Evolutionary conservation across 2,888 invertebrate species (phyloP), one percentile per base, ranked within the genome.

Genomic region (Subacronicta megacephala): DNA sequence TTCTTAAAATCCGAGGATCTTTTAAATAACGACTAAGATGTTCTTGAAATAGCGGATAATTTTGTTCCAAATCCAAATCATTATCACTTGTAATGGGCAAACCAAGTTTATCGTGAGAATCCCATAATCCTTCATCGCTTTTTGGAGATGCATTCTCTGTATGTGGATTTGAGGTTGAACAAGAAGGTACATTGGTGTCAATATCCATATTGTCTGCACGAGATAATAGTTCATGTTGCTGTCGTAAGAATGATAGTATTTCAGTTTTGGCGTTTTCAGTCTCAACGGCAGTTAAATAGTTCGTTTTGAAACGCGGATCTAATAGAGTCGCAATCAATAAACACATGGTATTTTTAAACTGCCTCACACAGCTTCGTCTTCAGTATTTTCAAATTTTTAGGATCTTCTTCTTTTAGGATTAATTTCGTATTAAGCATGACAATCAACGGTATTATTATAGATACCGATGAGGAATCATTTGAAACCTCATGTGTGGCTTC

Each of bases 1-100:
- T 56, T 40, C 55, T 42, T 43, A 44, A 44, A 44, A 56, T 23
- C 40, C 23, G 26, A 37, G 58, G 57, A 41, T 57, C 57, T 33
- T 31, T 33, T 33, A 35, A 33, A 33, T 44, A 44, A 44, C 41
- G 46, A 43, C 31, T 42, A 49, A 44, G 37, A 44, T 44, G 38
- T 40, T 40, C 43, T 40, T 50, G 43, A 47, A 59, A 31, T 33
- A 53, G 37, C 45, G 23, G 50, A 45, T 54, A 40, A 46, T 45
- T 41, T 35, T 55, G 47, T 55, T 26, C 41, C 42, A 55, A 47
- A 42, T 47, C 41, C 36, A 47, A 37, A 26, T 47, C 47, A 29
- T 18, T 20, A 20, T 40, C 38, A 20, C 18, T 40, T n/a, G 38
- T 20, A 18, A 20, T 20, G 18, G 45, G 35, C 12, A 36, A 36